Conservation (phyloP, 2,113 vertebrate species). For the Rhinolophus sinicus region DNA sequence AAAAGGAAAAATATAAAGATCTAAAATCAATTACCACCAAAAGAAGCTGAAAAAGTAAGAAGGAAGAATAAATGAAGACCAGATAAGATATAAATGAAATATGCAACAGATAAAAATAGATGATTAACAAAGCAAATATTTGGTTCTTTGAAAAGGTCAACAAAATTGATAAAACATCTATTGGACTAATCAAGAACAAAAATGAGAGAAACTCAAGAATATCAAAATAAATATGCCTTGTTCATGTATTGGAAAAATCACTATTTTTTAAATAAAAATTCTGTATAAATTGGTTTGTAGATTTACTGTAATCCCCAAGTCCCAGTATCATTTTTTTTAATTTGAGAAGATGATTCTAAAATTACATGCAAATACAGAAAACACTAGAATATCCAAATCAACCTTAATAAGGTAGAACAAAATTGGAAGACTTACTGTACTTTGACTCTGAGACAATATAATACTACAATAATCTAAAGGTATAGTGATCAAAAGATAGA, state of each 20-base stretch:
- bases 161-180: neutral
- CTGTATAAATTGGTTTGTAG: neutral
- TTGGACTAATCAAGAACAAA: neutral
- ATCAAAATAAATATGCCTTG: neutral
- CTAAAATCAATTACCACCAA: neutral
- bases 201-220: neutral
- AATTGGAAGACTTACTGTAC: neutral
- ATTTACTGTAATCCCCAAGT: neutral
- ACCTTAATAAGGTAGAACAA: neutral
- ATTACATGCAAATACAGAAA: neutral
- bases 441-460: neutral
- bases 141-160: neutral
- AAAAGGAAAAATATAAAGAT: neutral
- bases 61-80: neutral
- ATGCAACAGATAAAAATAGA: neutral
- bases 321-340: neutral
- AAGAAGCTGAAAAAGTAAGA: neutral
- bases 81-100: neutral
- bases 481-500: neutral
- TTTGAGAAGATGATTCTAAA: neutral
- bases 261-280: neutral
- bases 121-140: neutral
- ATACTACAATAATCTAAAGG: neutral
- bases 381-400: neutral
- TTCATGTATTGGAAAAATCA: neutral